These are phyloP conservation scores for Oscheius sp. DNA, from an alignment of 2,888 invertebrate genomes.

Conservation along the genomic window DNA sequence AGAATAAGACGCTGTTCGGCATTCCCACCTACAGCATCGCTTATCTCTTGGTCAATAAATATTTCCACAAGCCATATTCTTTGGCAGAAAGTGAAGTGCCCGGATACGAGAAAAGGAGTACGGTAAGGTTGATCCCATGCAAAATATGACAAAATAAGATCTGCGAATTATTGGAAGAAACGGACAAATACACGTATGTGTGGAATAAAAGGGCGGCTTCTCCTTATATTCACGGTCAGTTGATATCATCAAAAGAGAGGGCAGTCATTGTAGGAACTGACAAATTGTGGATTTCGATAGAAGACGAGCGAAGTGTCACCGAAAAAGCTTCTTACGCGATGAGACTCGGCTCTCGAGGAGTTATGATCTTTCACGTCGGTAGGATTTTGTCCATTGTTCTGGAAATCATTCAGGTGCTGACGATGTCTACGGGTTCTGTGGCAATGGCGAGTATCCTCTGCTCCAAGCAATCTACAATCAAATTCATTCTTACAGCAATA, in stretches of 20 bases:
- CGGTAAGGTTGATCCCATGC: neutral
- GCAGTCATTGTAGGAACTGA: constrained; percentile 73
- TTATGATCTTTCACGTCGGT: constrained; percentile 51
- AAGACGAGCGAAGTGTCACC: constrained; percentile 76
- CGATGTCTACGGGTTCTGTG: constrained; percentile 44
- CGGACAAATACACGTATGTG: constrained; percentile 38
- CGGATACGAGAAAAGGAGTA: neutral
- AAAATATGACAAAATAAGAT: constrained; percentile 18
- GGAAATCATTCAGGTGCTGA: constrained; percentile 38
- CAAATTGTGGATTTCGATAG: constrained; percentile 86
- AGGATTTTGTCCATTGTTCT: neutral
- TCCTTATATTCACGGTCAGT: constrained; percentile 80
- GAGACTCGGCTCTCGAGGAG: constrained; percentile 35
- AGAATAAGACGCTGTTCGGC: constrained; percentile 84
- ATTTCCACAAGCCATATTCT: constrained; percentile 47
- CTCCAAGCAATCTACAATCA: constrained; percentile 15
- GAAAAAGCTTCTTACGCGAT: constrained; percentile 79
- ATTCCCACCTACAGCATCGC: constrained; percentile 84
- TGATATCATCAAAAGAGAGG: neutral
- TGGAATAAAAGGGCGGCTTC: constrained; percentile 82
- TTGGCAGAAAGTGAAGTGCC: constrained; percentile 42
- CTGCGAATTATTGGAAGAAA: constrained; percentile 34
- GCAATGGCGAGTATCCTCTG: constrained; percentile 40
- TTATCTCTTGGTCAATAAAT: constrained; percentile 79
- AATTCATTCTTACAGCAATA: constrained; percentile 11